Conservation (phyloP, 2,888 invertebrate genomes). For the Falcaria lacertinaria region DNA sequence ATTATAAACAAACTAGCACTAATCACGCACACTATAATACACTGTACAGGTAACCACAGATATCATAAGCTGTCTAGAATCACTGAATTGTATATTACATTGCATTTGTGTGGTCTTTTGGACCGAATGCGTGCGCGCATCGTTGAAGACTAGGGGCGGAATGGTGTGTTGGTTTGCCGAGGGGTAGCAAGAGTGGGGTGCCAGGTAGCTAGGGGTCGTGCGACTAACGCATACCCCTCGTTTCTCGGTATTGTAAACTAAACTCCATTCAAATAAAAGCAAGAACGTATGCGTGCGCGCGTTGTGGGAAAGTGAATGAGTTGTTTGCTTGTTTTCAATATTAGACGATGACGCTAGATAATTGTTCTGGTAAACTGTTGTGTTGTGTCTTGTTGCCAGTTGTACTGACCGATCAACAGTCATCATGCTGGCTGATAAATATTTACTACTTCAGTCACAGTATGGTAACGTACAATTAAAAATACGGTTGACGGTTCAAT, state of each 20-base stretch:
- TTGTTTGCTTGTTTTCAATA: conserved; percentile 36
- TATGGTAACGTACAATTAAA: background rate
- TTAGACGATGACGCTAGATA: conserved; percentile 1
- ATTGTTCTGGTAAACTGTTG: conserved; percentile 3
- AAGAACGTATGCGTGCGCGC: conserved; percentile 31
- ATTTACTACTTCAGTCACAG: background rate
- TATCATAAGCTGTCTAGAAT: conserved; percentile 36
- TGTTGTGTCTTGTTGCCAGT: background rate
- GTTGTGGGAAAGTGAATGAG: conserved; percentile 25
- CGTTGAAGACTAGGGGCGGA: conserved; percentile 50
- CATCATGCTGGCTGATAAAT: background rate
- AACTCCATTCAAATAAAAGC: conserved; percentile 37
- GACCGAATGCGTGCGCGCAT: conserved; percentile 54
- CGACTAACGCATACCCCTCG: conserved; percentile 31
- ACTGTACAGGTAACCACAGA: conserved; percentile 30
- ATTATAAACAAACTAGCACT: conserved; percentile 28
- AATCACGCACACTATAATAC: conserved; percentile 28
- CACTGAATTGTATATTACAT: conserved; percentile 18
- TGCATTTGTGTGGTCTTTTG: conserved; percentile 9
- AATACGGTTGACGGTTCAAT: too few species aligned
- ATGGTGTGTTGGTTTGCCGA: conserved; percentile 29
- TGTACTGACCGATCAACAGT: background rate
- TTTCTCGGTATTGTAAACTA: conserved; percentile 56
- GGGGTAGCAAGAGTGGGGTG: conserved; percentile 26
- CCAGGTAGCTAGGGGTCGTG: conserved; percentile 61